Evolutionary conservation across 2,888 invertebrate genomes (phyloP), one percentile per base, ranked within the genome.

Genomic region (Minunthozetes semirufus): DNA sequence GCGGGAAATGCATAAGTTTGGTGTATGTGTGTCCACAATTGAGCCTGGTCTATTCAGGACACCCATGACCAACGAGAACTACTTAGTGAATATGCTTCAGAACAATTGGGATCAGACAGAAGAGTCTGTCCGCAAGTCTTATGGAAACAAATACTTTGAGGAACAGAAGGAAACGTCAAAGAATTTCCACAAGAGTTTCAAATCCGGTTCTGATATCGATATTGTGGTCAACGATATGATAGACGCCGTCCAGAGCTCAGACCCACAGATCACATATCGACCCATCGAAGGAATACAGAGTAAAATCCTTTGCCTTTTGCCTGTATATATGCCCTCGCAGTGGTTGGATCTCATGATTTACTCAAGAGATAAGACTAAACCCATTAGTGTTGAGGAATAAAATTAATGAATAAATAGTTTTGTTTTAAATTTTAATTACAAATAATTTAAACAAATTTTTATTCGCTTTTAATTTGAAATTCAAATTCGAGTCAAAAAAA

Each of bases 11-110:
- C 78, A 13, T 80, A 22, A 66, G 80, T 33, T 8, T 11, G 17
- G n/a, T 15, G 15, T 63, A 78, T 80, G 50, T 77, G 61, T 81
- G 5, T 80, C 80, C 73, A 79, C 79, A 8, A 79, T 81, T 15
- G 81, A 81, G 73, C 81, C 81, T 0, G 78, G 80, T 1, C 76
- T 80, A 1, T 81, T 81, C 78, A 50, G n/a, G 79, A 79, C 81
- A 80, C 25, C 38, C 13, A 61, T 63, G 25, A 29, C 33, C n/a
- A 22, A 11, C 46, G 19, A 13, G 0, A 5, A 15, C 19, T 19
- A 19, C 13, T 1, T 15, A 6, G 1, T 15, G 4, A 15, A 19
- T 1, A 1, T 15, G 5, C 38, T 68, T 29, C 68, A 74, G 1
- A 48, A n/a, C n/a, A 42, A 13, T n/a, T 73, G 73, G 74, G 8